Percentiles rank a stretch among this genome's conserved stretches.
These are phyloP conservation scores for Hippoglossus stenolepis DNA, from an alignment of 2,113 vertebrate genomes.

Conservation along the genomic window DNA sequence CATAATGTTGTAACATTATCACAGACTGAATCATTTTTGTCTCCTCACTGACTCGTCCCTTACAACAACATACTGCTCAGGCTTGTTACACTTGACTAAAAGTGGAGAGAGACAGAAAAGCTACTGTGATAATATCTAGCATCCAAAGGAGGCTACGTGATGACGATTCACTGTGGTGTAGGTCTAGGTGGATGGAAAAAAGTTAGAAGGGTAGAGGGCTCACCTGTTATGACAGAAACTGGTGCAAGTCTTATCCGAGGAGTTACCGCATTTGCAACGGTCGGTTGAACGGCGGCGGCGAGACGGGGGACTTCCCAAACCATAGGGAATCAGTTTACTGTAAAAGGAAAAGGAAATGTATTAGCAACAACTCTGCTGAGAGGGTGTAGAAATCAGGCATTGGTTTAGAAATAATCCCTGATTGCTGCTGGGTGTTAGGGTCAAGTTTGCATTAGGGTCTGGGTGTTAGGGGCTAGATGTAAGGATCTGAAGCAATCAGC, in stretches of 20 bases:
- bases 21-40: slow-evolving; percentile 11
- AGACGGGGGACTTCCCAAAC: slow-evolving; percentile 87
- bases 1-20: slow-evolving; percentile 36
- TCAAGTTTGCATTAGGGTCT: neutral
- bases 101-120: slow-evolving; percentile 26
- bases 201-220: neutral
- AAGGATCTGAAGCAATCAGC: neutral
- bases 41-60: slow-evolving; percentile 15
- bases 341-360: slow-evolving; percentile 12
- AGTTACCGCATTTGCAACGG: slow-evolving; percentile 85
- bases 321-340: slow-evolving; percentile 91
- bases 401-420: neutral
- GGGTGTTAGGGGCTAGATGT: neutral
- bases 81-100: slow-evolving; percentile 11
- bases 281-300: slow-evolving; percentile 84
- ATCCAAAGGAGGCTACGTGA: neutral
- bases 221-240: slow-evolving; percentile 86
- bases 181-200: neutral
- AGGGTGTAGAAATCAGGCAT: neutral
- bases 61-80: slow-evolving; percentile 12
- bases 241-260: slow-evolving; percentile 82
- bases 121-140: slow-evolving; percentile 54
- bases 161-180: neutral
- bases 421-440: neutral
- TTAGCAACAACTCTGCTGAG: neutral